Evolutionary conservation across 2,797 vertebrate species (phyloP).

Genomic region (Cirrhinus mrigala): DNA sequence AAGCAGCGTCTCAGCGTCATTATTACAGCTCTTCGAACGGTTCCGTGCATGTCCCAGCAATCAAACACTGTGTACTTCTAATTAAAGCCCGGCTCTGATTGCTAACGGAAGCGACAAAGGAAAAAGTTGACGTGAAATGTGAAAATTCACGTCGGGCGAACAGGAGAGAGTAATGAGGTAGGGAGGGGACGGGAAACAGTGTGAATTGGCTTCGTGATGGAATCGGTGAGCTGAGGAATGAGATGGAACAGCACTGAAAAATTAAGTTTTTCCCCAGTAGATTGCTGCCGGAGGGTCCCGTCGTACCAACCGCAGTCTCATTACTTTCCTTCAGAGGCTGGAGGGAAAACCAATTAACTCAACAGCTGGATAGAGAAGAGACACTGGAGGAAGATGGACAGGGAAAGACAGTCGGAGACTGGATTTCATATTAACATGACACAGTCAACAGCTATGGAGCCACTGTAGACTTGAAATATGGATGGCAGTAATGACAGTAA

Average conservation of each 20-base stretch:
- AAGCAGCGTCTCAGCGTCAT: conserved; percentile 27
- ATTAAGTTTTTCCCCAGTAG: conserved; percentile 49
- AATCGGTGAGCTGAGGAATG: conserved; percentile 50
- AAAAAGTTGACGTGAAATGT: conserved; percentile 38
- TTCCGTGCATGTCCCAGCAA: conserved; percentile 45
- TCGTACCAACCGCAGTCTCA: conserved; percentile 47
- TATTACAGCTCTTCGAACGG: conserved; percentile 33
- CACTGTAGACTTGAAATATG: conserved; percentile 25
- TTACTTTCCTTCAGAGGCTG: conserved; percentile 60
- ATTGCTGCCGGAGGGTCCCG: conserved; percentile 44
- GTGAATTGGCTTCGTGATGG: conserved; percentile 54
- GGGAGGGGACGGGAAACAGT: conserved; percentile 52
- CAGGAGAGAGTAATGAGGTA: conserved; percentile 41
- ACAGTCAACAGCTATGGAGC: conserved; percentile 31
- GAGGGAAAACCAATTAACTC: conserved; percentile 62
- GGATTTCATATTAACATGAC: conserved; percentile 47
- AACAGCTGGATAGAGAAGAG: conserved; percentile 59
- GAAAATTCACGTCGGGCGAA: conserved; percentile 26
- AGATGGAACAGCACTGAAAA: conserved; percentile 48
- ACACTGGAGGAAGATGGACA: conserved; percentile 35
- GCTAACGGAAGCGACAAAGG: conserved; percentile 33
- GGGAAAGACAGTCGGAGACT: conserved; percentile 30
- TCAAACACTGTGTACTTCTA: conserved; percentile 22
- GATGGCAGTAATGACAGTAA: conserved; percentile 16
- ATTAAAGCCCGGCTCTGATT: conserved; percentile 46